A percentile compares a stretch with the other conserved stretches of the same genome.
phyloP scores from a whole-genome alignment of 1,140 invertebrate species.

The Drosophila mauritiana region DNA sequence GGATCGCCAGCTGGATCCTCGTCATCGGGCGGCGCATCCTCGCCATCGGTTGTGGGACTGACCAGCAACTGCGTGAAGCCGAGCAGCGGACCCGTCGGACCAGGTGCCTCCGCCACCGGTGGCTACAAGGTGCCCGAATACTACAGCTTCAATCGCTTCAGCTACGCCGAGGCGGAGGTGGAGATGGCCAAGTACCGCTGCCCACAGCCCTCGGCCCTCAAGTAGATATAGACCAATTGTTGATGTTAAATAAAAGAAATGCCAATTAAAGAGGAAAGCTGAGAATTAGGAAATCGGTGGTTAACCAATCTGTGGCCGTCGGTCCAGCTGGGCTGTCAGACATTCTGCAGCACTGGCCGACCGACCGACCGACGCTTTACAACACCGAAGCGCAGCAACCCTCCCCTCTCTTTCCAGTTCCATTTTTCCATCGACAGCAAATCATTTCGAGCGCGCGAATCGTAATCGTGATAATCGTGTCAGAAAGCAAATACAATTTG shows the following conservation, averaged over 20 bases:
- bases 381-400: neutral
- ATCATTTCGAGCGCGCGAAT: slow-evolving; percentile 50
- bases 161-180: slow-evolving; percentile 93
- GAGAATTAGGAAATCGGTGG: neutral
- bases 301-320: no score
- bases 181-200: slow-evolving; percentile 92
- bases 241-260: slow-evolving; percentile 44
- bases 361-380: slow-evolving; percentile 1
- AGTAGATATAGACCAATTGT: slow-evolving; percentile 41
- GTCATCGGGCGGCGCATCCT: slow-evolving; percentile 53
- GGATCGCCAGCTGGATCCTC: neutral
- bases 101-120: slow-evolving; percentile 89
- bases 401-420: slow-evolving; percentile 41
- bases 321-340: neutral
- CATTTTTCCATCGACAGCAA: slow-evolving; percentile 57
- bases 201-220: slow-evolving; percentile 87
- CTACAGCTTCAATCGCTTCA: slow-evolving; percentile 91
- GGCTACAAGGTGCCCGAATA: slow-evolving; percentile 95
- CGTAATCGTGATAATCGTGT: slow-evolving; percentile 5
- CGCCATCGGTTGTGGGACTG: slow-evolving; percentile 86
- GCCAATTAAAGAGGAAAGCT: slow-evolving; percentile 18
- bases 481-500: neutral
- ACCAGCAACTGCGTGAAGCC: slow-evolving; percentile 87
- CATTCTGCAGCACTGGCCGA: slow-evolving; percentile 2
- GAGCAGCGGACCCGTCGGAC: slow-evolving; percentile 87